These are phyloP conservation scores for Epirrhoe alternata DNA, from an alignment of 2,888 invertebrate species.

Conservation along the genomic window DNA sequence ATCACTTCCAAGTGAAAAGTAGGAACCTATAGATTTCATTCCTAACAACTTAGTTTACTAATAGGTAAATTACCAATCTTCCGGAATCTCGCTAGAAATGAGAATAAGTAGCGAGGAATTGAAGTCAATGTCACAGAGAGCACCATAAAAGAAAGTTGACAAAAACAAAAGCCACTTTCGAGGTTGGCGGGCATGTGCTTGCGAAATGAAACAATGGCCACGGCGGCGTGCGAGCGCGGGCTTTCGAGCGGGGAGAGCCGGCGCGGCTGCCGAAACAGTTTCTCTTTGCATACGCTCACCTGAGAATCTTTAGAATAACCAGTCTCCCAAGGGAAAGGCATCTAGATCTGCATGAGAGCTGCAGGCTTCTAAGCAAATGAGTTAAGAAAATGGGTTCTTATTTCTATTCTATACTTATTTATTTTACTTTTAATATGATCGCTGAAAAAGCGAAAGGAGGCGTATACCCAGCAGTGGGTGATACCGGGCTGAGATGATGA, in stretches of 20 bases:
- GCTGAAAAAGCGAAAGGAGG: too few relatives aligned
- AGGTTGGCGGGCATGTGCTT: constrained; percentile 13
- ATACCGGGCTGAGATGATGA: too few relatives aligned
- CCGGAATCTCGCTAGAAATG: not conserved
- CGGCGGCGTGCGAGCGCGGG: constrained; percentile 45
- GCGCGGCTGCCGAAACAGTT: constrained; percentile 43
- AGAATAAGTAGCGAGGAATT: not conserved
- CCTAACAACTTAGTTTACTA: too few relatives aligned
- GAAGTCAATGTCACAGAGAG: constrained; percentile 22
- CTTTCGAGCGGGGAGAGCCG: constrained; percentile 54
- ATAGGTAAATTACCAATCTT: not conserved
- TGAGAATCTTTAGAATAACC: not conserved
- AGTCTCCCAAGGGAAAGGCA: too few relatives aligned
- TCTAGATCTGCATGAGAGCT: too few relatives aligned
- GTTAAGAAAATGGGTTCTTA: too few relatives aligned
- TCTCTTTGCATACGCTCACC: constrained; percentile 39
- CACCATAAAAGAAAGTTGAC: constrained; percentile 32
- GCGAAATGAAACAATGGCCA: constrained; percentile 46
- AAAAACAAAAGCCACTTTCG: constrained; percentile 32
- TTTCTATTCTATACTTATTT: too few relatives aligned
- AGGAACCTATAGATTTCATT: too few relatives aligned
- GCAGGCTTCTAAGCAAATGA: too few relatives aligned
- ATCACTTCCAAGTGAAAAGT: too few relatives aligned
- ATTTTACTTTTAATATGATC: too few relatives aligned
- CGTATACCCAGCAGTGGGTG: too few relatives aligned